phyloP scores from a whole-genome alignment of 2,888 invertebrate species.

The Beris morrisii region DNA sequence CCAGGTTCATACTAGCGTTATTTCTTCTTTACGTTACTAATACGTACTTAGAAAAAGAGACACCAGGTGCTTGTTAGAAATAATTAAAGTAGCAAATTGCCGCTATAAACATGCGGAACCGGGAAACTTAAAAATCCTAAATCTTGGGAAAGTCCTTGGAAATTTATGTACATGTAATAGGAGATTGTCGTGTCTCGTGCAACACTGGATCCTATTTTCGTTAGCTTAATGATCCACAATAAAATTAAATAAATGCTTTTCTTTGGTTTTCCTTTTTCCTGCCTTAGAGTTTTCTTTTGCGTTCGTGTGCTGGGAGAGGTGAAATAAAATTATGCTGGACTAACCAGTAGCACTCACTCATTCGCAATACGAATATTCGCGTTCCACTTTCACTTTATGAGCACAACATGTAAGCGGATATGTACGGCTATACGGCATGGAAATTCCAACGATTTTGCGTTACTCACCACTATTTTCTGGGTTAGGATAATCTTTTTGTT shows the following conservation, averaged over 20 bases:
- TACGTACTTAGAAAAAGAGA: no score
- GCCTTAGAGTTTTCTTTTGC: not conserved
- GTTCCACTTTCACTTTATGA: not conserved
- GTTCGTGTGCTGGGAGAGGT: not conserved
- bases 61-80: no score
- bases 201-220: slow-evolving; percentile 9
- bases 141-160: slow-evolving; percentile 14
- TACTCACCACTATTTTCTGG: no score
- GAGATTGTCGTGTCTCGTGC: not conserved
- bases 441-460: no score
- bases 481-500: not conserved
- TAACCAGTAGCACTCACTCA: not conserved
- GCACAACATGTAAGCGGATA: no score
- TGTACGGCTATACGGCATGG: no score
- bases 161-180: slow-evolving; percentile 11
- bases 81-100: no score
- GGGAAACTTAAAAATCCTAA: slow-evolving; percentile 18
- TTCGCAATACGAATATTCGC: not conserved
- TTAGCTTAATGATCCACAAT: slow-evolving; percentile 24
- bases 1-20: no score
- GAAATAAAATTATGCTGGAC: not conserved
- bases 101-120: no score
- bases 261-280: not conserved
- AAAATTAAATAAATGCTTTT: slow-evolving; percentile 27
- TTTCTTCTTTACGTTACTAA: no score